Base-by-base conservation (phyloP, 2,888 invertebrate species). In the Meteorus colon region DNA sequence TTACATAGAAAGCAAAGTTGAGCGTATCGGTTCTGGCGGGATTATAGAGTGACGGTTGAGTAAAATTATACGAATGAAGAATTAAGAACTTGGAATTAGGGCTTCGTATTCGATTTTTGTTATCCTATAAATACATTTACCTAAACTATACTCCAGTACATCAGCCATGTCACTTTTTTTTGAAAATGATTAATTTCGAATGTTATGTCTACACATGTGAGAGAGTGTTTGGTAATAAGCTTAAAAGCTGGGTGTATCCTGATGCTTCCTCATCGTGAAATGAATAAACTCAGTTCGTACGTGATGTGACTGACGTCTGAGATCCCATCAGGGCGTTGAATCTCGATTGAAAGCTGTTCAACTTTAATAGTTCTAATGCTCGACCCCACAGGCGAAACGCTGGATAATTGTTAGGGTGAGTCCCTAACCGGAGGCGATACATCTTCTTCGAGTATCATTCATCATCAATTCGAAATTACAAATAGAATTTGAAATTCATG, bases 231-330 rank as follows among this genome's bases (percentile, higher is more conserved):
- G 62, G 48, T 29, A 63, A 72, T 72, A 72, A 63, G 34, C n/a
- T 34, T 31, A 41, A 72, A 62, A 48, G 41, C 60, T 24, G 12
- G 34, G 45, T 48, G 37, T 51, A 71, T 67, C 62, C 69, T 81
- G 73, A 74, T 67, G 81, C 81, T 84, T 83, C 83, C 68, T 65
- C 65, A 65, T 63, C 86, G 83, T 83, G 82, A 83, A 83, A 80
- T 84, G 82, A 86, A 86, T 85, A 84, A 85, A 85, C 84, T 81
- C 78, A 76, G 76, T 67, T 37, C n/a, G 81, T 74, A 85, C 87
- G 87, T 87, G 87, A 85, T 81, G 78, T 80, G 84, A 86, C 84
- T 84, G 79, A 78, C 73, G 79, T 75, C 77, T 73, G 77, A 78
- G 77, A 81, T 80, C 79, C n/a, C 48, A n/a, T 48, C 48, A 48